Evolutionary conservation across 92 coral and sea anemone genomes (phyloP), one percentile per base, ranked within the genome.

Genomic region (Porites evermanni): DNA sequence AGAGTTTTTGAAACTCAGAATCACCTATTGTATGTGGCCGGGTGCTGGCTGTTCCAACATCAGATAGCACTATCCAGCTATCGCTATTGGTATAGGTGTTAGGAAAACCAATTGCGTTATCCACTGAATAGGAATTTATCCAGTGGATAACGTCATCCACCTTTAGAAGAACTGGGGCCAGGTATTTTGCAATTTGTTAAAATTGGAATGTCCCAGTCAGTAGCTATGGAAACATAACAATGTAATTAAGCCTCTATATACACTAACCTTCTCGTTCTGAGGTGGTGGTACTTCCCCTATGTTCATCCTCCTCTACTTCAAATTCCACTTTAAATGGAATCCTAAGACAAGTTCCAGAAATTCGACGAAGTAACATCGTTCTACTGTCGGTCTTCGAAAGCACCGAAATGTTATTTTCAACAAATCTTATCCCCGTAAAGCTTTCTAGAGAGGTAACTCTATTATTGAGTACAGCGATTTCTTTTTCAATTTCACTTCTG

Each of bases 301-400:
- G 60, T 26, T 61, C 74, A 44, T 64, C 78, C 85, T 96, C 97
- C 64, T 88, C 89, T 17, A 96, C 96, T 64, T 89, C 88, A 70
- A 97, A 95, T 67, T 93, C 93, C 67, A 85, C 94, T 56, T 74
- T 66, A 88, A 97, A 95, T 50, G 89, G 72, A 63, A 97, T 75
- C 70, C 78, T 80, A 23, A 87, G 84, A 84, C 99, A 97, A 73
- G 86, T 91, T 47, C 97, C 98, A 26, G 88, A 78, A 38, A 97
- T 77, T 85, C 83, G 81, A 63, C 96, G 98, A 73, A 89, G 89
- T 88, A 93, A 88, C 11, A 71, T 70, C 54, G 86, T 72, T 4
- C 73, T 60, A 4, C 32, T 47, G 59, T 21, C 51, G 11, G 74
- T 79, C 80, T 63, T 44, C 11, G 92, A 85, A 18, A 94, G 29